phyloP scores from a whole-genome alignment of 2,888 invertebrate species.

The Tetanocera ferruginea region DNA sequence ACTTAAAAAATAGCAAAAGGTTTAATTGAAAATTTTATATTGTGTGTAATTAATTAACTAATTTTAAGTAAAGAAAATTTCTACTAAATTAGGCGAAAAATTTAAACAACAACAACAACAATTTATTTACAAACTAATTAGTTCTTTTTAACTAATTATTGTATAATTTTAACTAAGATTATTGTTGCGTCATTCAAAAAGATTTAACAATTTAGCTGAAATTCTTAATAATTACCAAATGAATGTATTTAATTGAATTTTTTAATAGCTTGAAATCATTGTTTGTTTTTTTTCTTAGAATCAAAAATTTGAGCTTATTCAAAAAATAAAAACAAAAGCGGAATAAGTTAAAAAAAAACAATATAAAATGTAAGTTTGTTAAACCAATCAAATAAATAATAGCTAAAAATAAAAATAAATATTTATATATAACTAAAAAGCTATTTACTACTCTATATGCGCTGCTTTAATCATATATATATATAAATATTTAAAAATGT shows the following conservation, averaged over 20 bases:
- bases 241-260: background rate
- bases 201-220: slow-evolving; percentile 5
- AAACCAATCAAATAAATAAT: too few species aligned
- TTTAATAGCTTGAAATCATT: background rate
- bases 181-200: background rate
- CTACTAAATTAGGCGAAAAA: slow-evolving; percentile 17
- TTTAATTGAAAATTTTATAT: slow-evolving; percentile 22
- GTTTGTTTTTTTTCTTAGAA: background rate
- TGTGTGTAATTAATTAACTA: slow-evolving; percentile 17
- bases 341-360: too few species aligned
- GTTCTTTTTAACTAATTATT: background rate
- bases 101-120: background rate
- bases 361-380: too few species aligned
- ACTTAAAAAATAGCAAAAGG: slow-evolving; percentile 19
- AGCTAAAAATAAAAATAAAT: background rate
- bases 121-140: slow-evolving; percentile 4
- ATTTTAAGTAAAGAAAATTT: slow-evolving; percentile 18
- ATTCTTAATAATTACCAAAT: slow-evolving; percentile 1
- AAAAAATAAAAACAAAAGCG: too few species aligned
- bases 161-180: background rate
- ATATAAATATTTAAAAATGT: background rate
- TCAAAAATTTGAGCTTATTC: background rate
- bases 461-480: too few species aligned
- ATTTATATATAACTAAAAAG: background rate
- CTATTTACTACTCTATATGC: background rate